A percentile compares a stretch with the other conserved stretches of the same genome.
Evolutionary conservation across 2,888 invertebrate species (phyloP).

Genomic region (Troides helena): DNA sequence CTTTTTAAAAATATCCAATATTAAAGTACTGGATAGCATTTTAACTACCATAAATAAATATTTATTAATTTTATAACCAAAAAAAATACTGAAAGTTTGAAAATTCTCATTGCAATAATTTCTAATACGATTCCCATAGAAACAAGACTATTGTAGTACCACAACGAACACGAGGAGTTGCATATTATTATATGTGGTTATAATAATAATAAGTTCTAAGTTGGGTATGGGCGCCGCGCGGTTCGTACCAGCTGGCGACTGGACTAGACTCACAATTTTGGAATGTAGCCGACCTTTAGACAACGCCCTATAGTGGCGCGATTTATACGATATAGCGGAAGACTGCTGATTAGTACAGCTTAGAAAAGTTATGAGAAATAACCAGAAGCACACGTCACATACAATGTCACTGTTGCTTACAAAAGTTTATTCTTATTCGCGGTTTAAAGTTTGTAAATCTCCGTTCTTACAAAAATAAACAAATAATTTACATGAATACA

Average conservation of each 20-base stretch:
- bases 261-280: conserved; percentile 66
- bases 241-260: conserved; percentile 58
- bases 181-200: conserved; percentile 6
- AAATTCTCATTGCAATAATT: not conserved
- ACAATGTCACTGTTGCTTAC: not conserved
- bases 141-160: conserved; percentile 24
- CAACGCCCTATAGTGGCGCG: conserved; percentile 46
- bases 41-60: too few relatives aligned
- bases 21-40: too few relatives aligned
- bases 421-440: too few relatives aligned
- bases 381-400: not conserved
- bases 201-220: conserved; percentile 33
- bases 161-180: conserved; percentile 13
- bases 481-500: too few relatives aligned
- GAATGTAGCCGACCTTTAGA: conserved; percentile 73
- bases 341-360: not conserved
- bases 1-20: too few relatives aligned
- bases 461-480: too few relatives aligned
- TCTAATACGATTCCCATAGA: not conserved
- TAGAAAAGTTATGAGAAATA: not conserved
- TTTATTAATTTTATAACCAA: not conserved
- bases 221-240: conserved; percentile 46
- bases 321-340: conserved; percentile 38
- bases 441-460: too few relatives aligned
- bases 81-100: not conserved